These are phyloP conservation scores for Orgyia antiqua DNA, from an alignment of 2,888 invertebrate genomes.

Conservation along the genomic window DNA sequence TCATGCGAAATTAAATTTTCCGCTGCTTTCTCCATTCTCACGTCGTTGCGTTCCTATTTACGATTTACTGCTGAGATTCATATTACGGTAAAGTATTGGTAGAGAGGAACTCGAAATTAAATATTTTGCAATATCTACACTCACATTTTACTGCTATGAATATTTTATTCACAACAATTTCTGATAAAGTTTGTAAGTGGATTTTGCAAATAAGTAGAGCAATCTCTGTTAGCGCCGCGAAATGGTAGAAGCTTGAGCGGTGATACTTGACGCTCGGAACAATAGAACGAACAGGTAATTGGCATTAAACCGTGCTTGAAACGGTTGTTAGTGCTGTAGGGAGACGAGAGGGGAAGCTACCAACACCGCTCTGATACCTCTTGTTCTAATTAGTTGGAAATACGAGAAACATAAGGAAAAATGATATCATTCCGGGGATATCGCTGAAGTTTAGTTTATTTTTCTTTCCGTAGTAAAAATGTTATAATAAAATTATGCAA, in stretches of 20 bases:
- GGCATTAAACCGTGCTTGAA: conserved; percentile 56
- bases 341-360: conserved; percentile 23
- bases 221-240: conserved; percentile 33
- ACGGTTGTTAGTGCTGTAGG: conserved; percentile 43
- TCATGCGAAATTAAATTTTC: conserved; percentile 71
- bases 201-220: conserved; percentile 22
- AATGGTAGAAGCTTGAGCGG: conserved; percentile 23
- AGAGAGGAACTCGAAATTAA: conserved; percentile 47
- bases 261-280: conserved; percentile 52
- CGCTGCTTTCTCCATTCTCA: conserved; percentile 42
- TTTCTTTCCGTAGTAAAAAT: too few relatives aligned
- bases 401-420: conserved; percentile 41
- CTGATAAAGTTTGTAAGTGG: conserved; percentile 11
- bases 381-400: conserved; percentile 56
- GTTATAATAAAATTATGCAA: too few relatives aligned
- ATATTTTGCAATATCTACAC: conserved; percentile 33
- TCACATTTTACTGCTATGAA: conserved; percentile 2
- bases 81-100: conserved; percentile 52
- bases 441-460: conserved; percentile 8
- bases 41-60: conserved; percentile 52
- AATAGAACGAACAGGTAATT: conserved; percentile 58
- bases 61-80: conserved; percentile 61
- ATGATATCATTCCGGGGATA: conserved; percentile 21
- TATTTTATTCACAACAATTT: conserved; percentile 6
- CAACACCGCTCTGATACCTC: conserved; percentile 21